These are phyloP conservation scores for Pterocles burchelli DNA, from an alignment of 2,113 vertebrate genomes.

Conservation along the genomic window DNA sequence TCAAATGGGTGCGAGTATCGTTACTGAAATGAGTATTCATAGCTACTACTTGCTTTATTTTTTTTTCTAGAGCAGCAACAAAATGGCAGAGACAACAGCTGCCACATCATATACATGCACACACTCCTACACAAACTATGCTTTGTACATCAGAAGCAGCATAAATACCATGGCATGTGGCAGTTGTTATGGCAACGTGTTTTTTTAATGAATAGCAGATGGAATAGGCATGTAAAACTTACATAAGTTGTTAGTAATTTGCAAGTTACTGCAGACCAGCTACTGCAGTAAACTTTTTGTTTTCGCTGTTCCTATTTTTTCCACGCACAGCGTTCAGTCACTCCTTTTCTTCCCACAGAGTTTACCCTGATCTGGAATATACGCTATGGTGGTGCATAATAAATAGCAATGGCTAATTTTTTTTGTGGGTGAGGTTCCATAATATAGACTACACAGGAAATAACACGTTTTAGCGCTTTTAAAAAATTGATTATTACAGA, in stretches of 20 bases:
- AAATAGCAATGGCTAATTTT: conserved; percentile 52
- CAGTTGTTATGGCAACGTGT: conserved; percentile 78
- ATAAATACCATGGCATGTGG: conserved; percentile 85
- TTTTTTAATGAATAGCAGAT: conserved; percentile 85
- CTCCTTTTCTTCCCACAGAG: conserved; percentile 54
- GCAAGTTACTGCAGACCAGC: conserved; percentile 82
- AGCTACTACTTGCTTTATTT: conserved; percentile 79
- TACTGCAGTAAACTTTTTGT: conserved; percentile 80
- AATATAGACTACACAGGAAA: not conserved
- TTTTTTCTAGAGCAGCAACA: conserved; percentile 78
- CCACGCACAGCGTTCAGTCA: conserved; percentile 36
- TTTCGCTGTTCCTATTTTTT: conserved; percentile 73
- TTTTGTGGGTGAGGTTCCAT: conserved; percentile 15
- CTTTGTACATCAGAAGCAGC: conserved; percentile 85
- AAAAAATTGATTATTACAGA: not conserved
- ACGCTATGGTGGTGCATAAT: conserved; percentile 33
- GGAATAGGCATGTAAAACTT: conserved; percentile 84
- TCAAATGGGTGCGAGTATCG: conserved; percentile 72
- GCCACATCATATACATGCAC: conserved; percentile 83
- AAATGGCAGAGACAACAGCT: conserved; percentile 86
- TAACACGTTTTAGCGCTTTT: not conserved
- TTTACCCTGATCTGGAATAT: conserved; percentile 55
- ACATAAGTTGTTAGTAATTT: conserved; percentile 86
- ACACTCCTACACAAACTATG: conserved; percentile 84
- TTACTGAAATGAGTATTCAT: conserved; percentile 81